Base-by-base conservation (phyloP, 1,140 invertebrate species). In the Apolygus lucorum region DNA sequence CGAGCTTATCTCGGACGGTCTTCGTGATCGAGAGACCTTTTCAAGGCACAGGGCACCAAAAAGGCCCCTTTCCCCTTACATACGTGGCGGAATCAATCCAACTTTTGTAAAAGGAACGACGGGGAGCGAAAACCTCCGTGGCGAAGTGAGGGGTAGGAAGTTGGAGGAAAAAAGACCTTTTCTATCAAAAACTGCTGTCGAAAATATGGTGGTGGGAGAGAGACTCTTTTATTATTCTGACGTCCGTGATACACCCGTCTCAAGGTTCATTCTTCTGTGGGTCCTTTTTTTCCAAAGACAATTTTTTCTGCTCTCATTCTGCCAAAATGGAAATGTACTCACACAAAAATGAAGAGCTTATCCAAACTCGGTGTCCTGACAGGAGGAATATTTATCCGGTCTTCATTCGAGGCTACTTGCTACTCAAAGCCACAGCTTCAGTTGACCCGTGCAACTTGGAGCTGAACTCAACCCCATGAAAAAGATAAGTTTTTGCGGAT, bases 41-140 rank as follows among this genome's bases (percentile, higher is more conserved):
- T 4, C 4, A 42, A 42, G 34, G 34, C 34, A 17, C 4, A 42
- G 34, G 34, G 34, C 34, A 42, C 4, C 34, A 42, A 42, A 42
- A 42, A 17, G 34, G 34, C 4, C 34, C 34, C 34, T 42, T 42
- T 8, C 34, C 4, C 17, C 4, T 17, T 42, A 42, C 17, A 42
- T 42, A 17, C 34, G 34, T 4, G 34, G 17, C 62, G 27, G 62
- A 63, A 63, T 63, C 62, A 63, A 63, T 63, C 62, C 27, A 63
- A 63, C 62, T 63, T 63, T 63, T 63, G 17, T 27, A 63, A 63
- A 25, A 54, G 52, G 25, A 54, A n/a, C n/a, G n/a, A n/a, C n/a
- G n/a, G n/a, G 34, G 34, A 42, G 4, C 4, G 34, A 42, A 42
- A 17, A 42, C 4, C 4, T 42, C 34, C 17, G 34, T 42, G 34